Conservation (phyloP, 1,140 invertebrate species). For the Ganaspis sp. region DNA sequence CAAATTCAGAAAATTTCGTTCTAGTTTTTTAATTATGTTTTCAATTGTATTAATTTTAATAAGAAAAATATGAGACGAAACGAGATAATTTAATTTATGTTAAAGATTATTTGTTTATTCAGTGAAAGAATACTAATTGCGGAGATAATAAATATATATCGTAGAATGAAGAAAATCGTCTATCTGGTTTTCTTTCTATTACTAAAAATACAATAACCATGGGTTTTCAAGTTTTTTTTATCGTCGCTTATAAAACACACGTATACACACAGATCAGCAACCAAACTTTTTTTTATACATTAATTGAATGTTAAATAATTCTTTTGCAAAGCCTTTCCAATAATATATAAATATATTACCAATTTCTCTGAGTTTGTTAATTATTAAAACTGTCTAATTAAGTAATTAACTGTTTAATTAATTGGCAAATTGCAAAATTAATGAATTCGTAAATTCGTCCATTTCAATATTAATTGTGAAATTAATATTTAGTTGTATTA, state of each 20-base stretch:
- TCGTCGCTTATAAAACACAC: conserved; percentile 70
- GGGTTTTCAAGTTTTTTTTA: conserved; percentile 58
- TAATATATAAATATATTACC: conserved; percentile 69
- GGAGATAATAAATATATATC: neutral
- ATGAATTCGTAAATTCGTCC: conserved; percentile 38
- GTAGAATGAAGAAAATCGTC: neutral
- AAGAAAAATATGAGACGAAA: no score
- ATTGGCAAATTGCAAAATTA: conserved; percentile 49
- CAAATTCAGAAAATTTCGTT: no score
- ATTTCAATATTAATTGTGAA: conserved; percentile 44
- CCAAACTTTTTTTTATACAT: conserved; percentile 53
- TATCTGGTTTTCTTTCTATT: neutral
- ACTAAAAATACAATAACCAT: conserved; percentile 30
- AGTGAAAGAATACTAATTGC: neutral
- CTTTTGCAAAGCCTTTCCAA: conserved; percentile 44
- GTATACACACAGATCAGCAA: conserved; percentile 66
- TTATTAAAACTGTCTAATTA: neutral
- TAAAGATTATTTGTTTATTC: no score
- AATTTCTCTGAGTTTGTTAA: conserved; percentile 43
- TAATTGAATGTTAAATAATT: neutral
- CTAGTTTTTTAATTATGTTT: no score
- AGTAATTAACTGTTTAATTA: neutral
- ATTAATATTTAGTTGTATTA: conserved; percentile 31
- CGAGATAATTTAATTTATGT: no score
- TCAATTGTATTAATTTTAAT: no score